phyloP scores from a whole-genome alignment of 64 coral and sea anemone species.

The Montipora cactus region DNA sequence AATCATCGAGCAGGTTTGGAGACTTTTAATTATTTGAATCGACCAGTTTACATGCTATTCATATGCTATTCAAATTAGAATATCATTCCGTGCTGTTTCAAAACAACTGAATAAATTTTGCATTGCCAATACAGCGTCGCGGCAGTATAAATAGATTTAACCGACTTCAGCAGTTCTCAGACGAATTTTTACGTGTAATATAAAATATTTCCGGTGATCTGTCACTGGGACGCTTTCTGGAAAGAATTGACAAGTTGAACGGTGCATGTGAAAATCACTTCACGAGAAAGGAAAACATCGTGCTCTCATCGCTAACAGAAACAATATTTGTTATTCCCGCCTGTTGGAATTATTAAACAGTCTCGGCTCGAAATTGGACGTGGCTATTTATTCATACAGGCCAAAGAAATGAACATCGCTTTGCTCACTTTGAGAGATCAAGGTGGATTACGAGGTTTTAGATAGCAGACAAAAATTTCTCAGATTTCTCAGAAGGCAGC shows the following conservation, averaged over 20 bases:
- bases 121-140: not conserved
- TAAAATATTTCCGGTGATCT: constrained; percentile 15
- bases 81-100: constrained; percentile 21
- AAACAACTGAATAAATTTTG: constrained; percentile 51
- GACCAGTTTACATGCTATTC: constrained; percentile 2
- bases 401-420: constrained; percentile 5
- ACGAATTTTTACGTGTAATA: not conserved
- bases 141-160: constrained; percentile 38
- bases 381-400: constrained; percentile 7
- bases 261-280: constrained; percentile 11
- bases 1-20: not conserved
- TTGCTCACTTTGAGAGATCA: not conserved
- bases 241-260: not conserved
- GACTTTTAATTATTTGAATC: constrained; percentile 19
- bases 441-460: not conserved
- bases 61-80: constrained; percentile 49
- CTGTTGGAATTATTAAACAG: constrained; percentile 59
- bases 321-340: constrained; percentile 57
- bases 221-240: not conserved
- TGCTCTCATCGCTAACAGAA: not conserved
- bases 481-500: not conserved
- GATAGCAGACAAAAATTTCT: not conserved
- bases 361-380: not conserved
- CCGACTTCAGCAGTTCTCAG: not conserved
- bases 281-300: constrained; percentile 44